Conservation (phyloP, 2,797 vertebrate genomes). For the Anomalospiza imberbis region DNA sequence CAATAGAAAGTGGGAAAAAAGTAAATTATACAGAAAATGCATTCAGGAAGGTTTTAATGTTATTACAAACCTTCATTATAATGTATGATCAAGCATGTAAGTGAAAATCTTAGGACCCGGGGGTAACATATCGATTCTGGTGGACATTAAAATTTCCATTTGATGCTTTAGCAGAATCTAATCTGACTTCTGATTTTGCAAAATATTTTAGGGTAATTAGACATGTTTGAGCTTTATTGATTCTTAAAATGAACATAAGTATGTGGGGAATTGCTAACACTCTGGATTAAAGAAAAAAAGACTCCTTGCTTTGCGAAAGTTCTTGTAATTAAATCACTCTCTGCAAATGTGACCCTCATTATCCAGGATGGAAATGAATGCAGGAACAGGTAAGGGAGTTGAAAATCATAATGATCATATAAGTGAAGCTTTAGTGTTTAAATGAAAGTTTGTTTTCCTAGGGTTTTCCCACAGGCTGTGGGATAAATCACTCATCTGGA, state of each 20-base stretch:
- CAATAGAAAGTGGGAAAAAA: background rate
- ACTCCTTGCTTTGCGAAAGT: background rate
- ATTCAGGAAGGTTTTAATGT: slow-evolving; percentile 24
- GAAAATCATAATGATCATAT: background rate
- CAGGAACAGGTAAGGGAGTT: background rate
- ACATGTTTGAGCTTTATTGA: slow-evolving; percentile 60
- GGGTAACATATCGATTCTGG: slow-evolving; percentile 49
- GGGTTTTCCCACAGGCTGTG: background rate
- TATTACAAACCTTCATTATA: slow-evolving; percentile 44
- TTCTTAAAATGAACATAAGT: slow-evolving; percentile 59
- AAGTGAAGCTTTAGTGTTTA: background rate
- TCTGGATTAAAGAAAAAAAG: background rate
- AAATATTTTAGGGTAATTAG: slow-evolving; percentile 67
- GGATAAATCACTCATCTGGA: background rate
- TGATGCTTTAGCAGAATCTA: slow-evolving; percentile 63
- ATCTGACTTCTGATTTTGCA: slow-evolving; percentile 62
- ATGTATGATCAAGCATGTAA: slow-evolving; percentile 53
- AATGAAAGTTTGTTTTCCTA: background rate
- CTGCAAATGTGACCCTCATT: background rate
- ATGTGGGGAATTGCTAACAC: slow-evolving; percentile 35
- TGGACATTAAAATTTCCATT: slow-evolving; percentile 49
- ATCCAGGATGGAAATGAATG: background rate
- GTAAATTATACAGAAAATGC: slow-evolving; percentile 43
- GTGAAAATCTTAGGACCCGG: slow-evolving; percentile 18
- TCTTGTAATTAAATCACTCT: slow-evolving; percentile 35